Percentiles rank a stretch among this genome's conserved stretches.
Evolutionary conservation across 1,140 invertebrate genomes (phyloP).

Genomic region (Aplysia californica): DNA sequence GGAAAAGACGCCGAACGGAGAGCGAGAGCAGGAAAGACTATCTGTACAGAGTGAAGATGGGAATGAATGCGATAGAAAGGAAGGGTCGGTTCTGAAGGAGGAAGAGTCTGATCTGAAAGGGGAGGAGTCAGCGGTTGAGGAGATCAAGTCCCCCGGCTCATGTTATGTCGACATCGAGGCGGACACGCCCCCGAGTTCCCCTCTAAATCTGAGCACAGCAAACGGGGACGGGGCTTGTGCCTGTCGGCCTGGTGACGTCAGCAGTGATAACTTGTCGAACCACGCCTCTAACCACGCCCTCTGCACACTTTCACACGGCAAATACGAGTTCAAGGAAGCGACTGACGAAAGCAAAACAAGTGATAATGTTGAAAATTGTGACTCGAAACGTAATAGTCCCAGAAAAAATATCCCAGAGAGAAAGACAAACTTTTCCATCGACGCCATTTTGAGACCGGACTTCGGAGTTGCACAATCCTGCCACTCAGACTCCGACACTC

Average conservation of each 20-base stretch:
- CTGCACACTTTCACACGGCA: neutral
- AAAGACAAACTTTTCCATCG: conserved; percentile 53
- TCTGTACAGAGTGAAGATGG: too few species aligned
- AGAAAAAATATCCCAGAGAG: neutral
- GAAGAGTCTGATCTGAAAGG: too few species aligned
- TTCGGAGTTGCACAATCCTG: conserved; percentile 38
- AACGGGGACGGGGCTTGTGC: neutral
- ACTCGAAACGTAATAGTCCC: neutral
- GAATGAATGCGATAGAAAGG: too few species aligned
- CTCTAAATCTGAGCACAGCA: neutral
- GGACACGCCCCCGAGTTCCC: conserved; percentile 18
- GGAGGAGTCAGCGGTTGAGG: too few species aligned
- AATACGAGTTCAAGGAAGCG: neutral
- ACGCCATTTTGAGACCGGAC: conserved; percentile 50
- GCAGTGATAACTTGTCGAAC: neutral
- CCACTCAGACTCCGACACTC: neutral
- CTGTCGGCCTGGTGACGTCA: neutral
- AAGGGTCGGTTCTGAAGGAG: too few species aligned
- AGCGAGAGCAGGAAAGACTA: too few species aligned
- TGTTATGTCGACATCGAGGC: conserved; percentile 16
- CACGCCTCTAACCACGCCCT: neutral
- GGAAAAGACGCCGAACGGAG: too few species aligned
- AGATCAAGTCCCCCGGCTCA: conserved; percentile 5
- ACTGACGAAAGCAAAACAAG: neutral
- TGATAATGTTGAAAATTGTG: neutral